Evolutionary conservation across 2,888 invertebrate genomes (phyloP).

Genomic region (Agrotis segetum): DNA sequence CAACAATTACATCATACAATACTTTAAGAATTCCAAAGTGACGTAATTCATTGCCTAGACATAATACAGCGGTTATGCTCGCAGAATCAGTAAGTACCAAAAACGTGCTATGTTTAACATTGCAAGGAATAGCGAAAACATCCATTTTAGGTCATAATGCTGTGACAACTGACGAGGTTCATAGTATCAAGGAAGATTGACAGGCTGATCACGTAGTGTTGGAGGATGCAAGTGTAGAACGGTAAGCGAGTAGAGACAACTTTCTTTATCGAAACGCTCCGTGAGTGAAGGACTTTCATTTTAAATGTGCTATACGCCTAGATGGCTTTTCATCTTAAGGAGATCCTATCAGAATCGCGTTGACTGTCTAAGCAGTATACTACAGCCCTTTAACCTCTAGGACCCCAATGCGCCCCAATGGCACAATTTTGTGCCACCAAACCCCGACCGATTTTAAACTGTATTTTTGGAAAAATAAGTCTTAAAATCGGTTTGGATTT

Average conservation of each 20-base stretch:
- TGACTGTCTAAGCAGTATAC: no score
- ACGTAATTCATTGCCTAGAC: conserved; percentile 47
- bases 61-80: conserved; percentile 30
- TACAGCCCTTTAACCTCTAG: no score
- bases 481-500: no score
- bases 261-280: neutral
- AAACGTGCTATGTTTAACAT: conserved; percentile 47
- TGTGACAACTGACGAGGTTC: conserved; percentile 28
- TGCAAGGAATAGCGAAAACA: conserved; percentile 48
- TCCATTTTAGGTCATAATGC: conserved; percentile 61
- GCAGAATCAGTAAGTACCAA: conserved; percentile 40
- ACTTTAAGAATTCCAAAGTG: conserved; percentile 56
- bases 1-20: conserved; percentile 44
- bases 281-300: neutral
- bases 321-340: neutral
- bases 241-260: neutral
- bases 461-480: no score
- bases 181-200: conserved; percentile 37
- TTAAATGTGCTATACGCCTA: neutral
- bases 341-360: neutral
- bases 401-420: no score
- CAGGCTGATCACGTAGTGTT: conserved; percentile 47
- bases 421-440: no score
- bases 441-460: no score
- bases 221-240: conserved; percentile 17